These are phyloP conservation scores for Leptodactylus fallax DNA, from an alignment of 2,797 vertebrate genomes.

Conservation along the genomic window DNA sequence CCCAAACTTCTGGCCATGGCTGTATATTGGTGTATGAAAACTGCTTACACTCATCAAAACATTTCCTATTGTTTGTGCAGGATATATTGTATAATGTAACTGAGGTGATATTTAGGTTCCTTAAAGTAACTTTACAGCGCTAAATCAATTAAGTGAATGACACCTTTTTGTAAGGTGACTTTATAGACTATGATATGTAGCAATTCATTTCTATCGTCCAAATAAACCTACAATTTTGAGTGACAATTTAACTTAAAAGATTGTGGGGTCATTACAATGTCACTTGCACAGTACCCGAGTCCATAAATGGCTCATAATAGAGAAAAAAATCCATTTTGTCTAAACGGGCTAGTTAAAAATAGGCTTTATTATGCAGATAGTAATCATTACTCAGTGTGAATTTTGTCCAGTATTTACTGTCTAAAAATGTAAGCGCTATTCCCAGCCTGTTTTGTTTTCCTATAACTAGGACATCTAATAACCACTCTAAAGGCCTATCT, in stretches of 20 bases:
- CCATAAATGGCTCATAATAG: background rate
- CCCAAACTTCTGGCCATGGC: too few relatives aligned
- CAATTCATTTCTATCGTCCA: background rate
- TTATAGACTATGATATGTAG: background rate
- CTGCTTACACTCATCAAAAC: too few relatives aligned
- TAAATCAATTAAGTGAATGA: background rate
- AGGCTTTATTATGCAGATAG: slow-evolving; percentile 25
- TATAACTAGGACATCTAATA: slow-evolving; percentile 74
- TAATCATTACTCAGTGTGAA: slow-evolving; percentile 34
- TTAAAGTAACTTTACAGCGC: background rate
- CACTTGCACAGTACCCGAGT: background rate
- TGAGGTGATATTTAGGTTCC: too few relatives aligned
- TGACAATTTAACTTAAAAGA: background rate
- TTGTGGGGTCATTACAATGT: background rate
- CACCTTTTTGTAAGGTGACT: background rate
- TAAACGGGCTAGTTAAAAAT: background rate
- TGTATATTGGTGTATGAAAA: too few relatives aligned
- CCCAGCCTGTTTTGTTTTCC: slow-evolving; percentile 71
- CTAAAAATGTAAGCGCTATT: slow-evolving; percentile 50
- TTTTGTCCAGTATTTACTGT: slow-evolving; percentile 43
- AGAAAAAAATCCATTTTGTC: background rate
- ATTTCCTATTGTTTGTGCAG: too few relatives aligned
- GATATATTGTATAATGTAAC: too few relatives aligned
- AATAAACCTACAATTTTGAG: background rate
- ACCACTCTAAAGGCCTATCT: slow-evolving; percentile 71